These are phyloP conservation scores for Eretmochelys imbricata DNA, from an alignment of 2,113 vertebrate genomes.

Conservation along the genomic window DNA sequence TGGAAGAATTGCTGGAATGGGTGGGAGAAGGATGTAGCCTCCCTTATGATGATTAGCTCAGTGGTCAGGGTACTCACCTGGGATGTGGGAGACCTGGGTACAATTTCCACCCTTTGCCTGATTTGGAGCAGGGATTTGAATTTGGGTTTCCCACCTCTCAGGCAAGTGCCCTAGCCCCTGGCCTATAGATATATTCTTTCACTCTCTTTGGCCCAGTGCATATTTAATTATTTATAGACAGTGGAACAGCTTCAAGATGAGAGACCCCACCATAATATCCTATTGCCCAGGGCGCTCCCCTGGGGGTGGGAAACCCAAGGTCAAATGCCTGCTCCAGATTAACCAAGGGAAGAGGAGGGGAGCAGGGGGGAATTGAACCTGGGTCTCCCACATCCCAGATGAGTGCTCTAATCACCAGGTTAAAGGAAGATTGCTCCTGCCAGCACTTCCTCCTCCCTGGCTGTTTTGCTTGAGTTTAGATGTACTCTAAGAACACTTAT, in stretches of 20 bases:
- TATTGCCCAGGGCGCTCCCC: background rate
- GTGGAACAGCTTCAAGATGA: background rate
- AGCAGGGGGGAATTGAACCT: background rate
- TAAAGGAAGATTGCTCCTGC: background rate
- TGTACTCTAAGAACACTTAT: background rate
- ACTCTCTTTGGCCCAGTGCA: background rate
- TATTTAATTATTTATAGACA: background rate
- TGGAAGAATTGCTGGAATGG: background rate
- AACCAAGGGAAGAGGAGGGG: background rate
- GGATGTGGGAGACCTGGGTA: background rate
- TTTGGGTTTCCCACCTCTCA: background rate
- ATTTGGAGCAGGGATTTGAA: background rate
- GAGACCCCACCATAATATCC: background rate
- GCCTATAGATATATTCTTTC: background rate
- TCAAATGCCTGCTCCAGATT: background rate
- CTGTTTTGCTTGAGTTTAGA: background rate
- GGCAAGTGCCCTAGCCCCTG: too few species aligned
- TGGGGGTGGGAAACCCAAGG: background rate
- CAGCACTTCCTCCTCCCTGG: background rate
- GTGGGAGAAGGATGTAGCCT: background rate
- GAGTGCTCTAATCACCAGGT: background rate
- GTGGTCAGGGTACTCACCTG: background rate
- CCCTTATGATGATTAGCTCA: background rate
- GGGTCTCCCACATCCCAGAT: background rate
- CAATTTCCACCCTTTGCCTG: background rate